Evolutionary conservation across 2,113 vertebrate genomes (phyloP).

Genomic region (Physeter macrocephalus): DNA sequence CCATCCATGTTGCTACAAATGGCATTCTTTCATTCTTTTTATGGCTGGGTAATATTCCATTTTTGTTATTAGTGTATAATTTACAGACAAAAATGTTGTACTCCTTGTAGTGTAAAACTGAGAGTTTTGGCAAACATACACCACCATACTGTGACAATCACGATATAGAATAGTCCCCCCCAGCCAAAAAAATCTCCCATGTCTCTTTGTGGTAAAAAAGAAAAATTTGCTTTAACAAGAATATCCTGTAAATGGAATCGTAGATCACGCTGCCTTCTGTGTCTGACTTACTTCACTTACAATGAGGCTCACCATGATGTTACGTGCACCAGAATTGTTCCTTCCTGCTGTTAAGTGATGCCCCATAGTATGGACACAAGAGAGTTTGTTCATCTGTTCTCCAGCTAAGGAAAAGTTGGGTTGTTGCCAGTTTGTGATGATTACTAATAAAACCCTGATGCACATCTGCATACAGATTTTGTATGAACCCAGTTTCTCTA

Average conservation of each 20-base stretch:
- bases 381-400: neutral
- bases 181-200: neutral
- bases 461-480: neutral
- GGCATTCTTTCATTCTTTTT: neutral
- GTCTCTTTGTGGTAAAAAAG: neutral
- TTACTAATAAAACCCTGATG: neutral
- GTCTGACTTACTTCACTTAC: neutral
- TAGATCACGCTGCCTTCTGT: neutral
- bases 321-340: fast-evolving
- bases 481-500: neutral
- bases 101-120: neutral
- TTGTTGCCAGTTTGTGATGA: neutral
- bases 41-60: neutral
- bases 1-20: neutral
- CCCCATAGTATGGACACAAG: fast-evolving
- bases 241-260: neutral
- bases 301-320: no score
- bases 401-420: neutral
- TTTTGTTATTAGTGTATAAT: neutral
- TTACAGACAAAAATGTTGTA: neutral
- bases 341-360: neutral
- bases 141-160: neutral
- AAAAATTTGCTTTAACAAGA: neutral
- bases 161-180: neutral
- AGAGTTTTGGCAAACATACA: neutral